Percentiles rank a stretch among this genome's conserved stretches.
These are phyloP conservation scores for Melieria crassipennis DNA, from an alignment of 2,888 invertebrate genomes.

Conservation along the genomic window DNA sequence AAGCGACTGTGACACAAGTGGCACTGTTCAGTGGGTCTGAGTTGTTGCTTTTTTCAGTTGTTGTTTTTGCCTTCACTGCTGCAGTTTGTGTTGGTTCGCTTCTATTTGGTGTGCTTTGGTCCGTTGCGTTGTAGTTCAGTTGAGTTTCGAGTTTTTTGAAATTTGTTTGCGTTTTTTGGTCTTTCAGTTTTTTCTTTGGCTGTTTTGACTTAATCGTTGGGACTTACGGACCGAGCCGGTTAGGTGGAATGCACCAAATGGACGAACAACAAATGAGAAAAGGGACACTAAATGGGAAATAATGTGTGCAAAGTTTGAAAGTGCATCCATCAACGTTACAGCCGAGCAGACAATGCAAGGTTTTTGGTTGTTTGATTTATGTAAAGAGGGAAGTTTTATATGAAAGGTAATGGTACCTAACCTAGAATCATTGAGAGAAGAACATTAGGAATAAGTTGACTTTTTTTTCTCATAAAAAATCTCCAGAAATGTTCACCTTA, in stretches of 20 bases:
- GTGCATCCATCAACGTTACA: too few species aligned
- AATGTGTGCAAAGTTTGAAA: neutral
- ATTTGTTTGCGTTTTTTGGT: neutral
- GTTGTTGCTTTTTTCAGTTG: constrained; percentile 12
- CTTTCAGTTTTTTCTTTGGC: constrained; percentile 8
- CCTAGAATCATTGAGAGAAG: too few species aligned
- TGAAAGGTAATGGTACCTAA: too few species aligned
- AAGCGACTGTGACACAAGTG: neutral
- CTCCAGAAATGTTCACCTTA: too few species aligned
- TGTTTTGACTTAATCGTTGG: constrained; percentile 35
- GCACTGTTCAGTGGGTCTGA: neutral
- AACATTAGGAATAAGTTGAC: too few species aligned
- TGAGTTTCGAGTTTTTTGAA: constrained; percentile 16
- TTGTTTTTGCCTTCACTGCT: constrained; percentile 3
- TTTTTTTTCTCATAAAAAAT: too few species aligned
- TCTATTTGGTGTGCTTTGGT: constrained; percentile 7
- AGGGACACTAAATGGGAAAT: constrained; percentile 6
- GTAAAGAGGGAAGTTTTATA: too few species aligned
- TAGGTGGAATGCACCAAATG: constrained; percentile 44
- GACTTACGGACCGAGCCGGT: constrained; percentile 44
- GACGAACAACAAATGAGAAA: constrained; percentile 37
- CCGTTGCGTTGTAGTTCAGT: constrained; percentile 29
- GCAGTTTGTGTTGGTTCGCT: neutral
- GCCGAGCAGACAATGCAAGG: too few species aligned
- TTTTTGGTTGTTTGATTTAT: too few species aligned